Conservation (phyloP, 2,797 vertebrate species). For the Crossoptilon crossoptilon region DNA sequence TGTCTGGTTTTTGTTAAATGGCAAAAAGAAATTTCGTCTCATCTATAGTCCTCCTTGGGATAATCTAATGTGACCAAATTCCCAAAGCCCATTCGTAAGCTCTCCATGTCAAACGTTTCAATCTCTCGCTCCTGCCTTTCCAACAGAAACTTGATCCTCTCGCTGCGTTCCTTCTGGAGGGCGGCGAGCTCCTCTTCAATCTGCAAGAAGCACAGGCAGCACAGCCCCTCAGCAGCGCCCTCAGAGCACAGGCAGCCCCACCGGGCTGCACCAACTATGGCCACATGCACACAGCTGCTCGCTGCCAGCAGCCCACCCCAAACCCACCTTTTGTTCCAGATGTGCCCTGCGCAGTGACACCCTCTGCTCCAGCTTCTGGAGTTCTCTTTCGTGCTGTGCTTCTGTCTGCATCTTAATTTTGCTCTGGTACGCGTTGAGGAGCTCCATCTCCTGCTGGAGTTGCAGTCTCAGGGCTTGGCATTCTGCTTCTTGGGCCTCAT, state of each 20-base stretch:
- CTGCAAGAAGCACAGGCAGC: slow-evolving; percentile 77
- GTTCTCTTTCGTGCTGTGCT: slow-evolving; percentile 97
- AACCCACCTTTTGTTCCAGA: slow-evolving; percentile 94
- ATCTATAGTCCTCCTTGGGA: slow-evolving; percentile 99
- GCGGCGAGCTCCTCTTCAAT: slow-evolving; percentile 98
- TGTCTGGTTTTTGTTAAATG: slow-evolving; percentile 68
- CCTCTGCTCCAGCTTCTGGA: slow-evolving; percentile 98
- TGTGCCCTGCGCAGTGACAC: slow-evolving; percentile 96
- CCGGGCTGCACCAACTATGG: neutral
- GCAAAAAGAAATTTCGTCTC: slow-evolving; percentile 87
- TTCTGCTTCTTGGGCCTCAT: slow-evolving; percentile 98
- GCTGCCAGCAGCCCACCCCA: fast-evolving
- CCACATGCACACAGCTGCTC: fast-evolving
- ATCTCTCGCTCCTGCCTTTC: slow-evolving; percentile 96
- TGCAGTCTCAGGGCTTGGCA: slow-evolving; percentile 98
- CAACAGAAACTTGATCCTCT: slow-evolving; percentile 94
- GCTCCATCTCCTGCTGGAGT: slow-evolving; percentile 99
- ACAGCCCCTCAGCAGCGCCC: neutral
- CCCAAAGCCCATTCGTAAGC: slow-evolving; percentile 93
- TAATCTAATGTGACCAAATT: slow-evolving; percentile 95
- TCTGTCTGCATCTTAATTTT: slow-evolving; percentile 99
- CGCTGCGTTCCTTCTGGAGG: slow-evolving; percentile 98
- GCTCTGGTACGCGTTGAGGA: slow-evolving; percentile 99
- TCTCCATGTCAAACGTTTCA: slow-evolving; percentile 97
- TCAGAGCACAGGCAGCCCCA: neutral